Percentiles rank a stretch among this genome's conserved stretches.
phyloP scores from a whole-genome alignment of 1,140 invertebrate species.

The Calosoma granatense region DNA sequence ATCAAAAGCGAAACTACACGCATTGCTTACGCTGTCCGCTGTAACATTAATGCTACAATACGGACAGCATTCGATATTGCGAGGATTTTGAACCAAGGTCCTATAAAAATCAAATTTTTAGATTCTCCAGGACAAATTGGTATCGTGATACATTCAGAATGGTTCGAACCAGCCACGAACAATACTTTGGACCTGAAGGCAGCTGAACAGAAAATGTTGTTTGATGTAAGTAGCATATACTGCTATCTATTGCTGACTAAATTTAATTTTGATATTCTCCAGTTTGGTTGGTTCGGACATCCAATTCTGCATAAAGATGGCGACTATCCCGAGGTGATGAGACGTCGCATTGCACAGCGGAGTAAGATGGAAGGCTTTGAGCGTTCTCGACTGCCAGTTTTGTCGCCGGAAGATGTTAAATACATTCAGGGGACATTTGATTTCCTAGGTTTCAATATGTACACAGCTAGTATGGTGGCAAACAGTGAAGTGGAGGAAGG shows the following conservation, averaged over 20 bases:
- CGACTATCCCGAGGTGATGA: slow-evolving; percentile 51
- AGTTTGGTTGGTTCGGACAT: slow-evolving; percentile 49
- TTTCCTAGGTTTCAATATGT: slow-evolving; percentile 51
- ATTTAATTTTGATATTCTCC: slow-evolving; percentile 12
- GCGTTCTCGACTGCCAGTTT: slow-evolving; percentile 47
- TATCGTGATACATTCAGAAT: slow-evolving; percentile 48
- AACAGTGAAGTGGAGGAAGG: background rate
- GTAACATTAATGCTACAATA: too few species aligned
- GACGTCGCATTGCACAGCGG: slow-evolving; percentile 40
- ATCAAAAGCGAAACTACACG: too few species aligned
- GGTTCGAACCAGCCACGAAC: slow-evolving; percentile 45
- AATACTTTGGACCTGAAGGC: slow-evolving; percentile 40
- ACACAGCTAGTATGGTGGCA: slow-evolving; percentile 32
- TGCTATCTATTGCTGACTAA: background rate
- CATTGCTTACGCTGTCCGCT: too few species aligned
- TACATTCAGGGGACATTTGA: slow-evolving; percentile 46
- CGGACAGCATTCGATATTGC: too few species aligned
- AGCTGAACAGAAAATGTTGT: slow-evolving; percentile 35
- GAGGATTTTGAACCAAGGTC: too few species aligned
- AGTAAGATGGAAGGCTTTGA: slow-evolving; percentile 45
- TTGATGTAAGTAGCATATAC: slow-evolving; percentile 23
- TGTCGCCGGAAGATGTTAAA: slow-evolving; percentile 46
- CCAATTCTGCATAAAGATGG: slow-evolving; percentile 49
- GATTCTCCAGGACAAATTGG: slow-evolving; percentile 48
- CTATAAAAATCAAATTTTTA: too few species aligned